Base-by-base conservation (phyloP, 2,888 invertebrate genomes). In the Antheraea yamamai region DNA sequence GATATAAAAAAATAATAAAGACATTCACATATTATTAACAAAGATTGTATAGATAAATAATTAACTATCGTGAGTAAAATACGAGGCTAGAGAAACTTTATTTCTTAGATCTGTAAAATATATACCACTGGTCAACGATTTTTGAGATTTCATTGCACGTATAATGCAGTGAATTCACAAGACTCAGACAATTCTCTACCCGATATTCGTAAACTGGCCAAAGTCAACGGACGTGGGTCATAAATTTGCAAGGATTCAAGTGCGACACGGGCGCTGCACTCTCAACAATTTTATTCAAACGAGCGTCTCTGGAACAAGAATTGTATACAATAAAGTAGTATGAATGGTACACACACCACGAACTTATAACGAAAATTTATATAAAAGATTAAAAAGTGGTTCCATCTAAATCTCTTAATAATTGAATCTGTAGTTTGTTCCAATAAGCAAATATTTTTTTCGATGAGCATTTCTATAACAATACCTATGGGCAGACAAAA, bases 221-320 rank as follows among this genome's bases (percentile, higher is more conserved):
- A 84, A 87, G 90, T 88, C 88, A 88, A 87, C 86, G 85, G 81
- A 81, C 81, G 83, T 80, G 84, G 88, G 90, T 89, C 89, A 93
- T 94, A 94, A 94, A 94, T 94, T 92, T 92, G 81, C 87, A 85
- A 89, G 93, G 93, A 93, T 94, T 90, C 88, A 84, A 84, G 85
- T 84, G 82, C 88, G 93, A 94, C 94, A 90, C 87, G 80, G 87
- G 87, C 88, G 90, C 88, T 89, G 91, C 89, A 88, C 88, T 87
- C 87, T 91, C 92, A 92, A 93, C 93, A 92, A 16, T 66, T 66
- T 66, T 66, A 92, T 94, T 90, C 88, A 87, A 86, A 85, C 85
- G 85, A 84, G 83, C 87, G 84, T 85, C 86, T 86, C 87, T 83
- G 84, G 86, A 78, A 79, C 20, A 30, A 20, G 2, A 51, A 58